Evolutionary conservation across 2,888 invertebrate species (phyloP).

Genomic region (Pherbina coryleti): DNA sequence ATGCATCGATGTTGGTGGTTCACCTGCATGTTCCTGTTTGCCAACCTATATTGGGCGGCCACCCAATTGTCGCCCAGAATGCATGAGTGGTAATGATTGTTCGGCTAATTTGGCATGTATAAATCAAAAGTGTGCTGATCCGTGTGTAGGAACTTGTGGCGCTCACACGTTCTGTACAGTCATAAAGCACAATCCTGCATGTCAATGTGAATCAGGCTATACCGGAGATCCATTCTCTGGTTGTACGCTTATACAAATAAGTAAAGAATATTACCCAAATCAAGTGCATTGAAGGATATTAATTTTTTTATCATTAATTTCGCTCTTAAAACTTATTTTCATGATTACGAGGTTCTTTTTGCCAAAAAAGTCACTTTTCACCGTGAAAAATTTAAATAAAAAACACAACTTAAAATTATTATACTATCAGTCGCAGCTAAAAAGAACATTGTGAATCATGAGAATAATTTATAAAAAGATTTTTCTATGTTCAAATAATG

Average conservation of each 20-base stretch:
- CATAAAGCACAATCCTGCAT: slow-evolving; percentile 82
- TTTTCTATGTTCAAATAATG: not conserved
- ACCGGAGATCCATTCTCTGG: slow-evolving; percentile 83
- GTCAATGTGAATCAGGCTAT: slow-evolving; percentile 80
- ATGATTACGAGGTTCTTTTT: not conserved
- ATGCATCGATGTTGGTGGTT: slow-evolving; percentile 80
- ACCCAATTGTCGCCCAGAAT: slow-evolving; percentile 86
- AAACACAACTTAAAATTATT: not conserved
- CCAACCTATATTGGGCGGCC: slow-evolving; percentile 85
- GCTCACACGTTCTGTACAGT: slow-evolving; percentile 81
- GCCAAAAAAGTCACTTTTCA: not conserved
- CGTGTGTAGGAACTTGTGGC: slow-evolving; percentile 84
- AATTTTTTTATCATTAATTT: no score
- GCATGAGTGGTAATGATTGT: slow-evolving; percentile 81
- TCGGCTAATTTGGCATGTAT: slow-evolving; percentile 82
- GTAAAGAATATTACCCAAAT: slow-evolving; percentile 56
- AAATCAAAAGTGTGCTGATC: slow-evolving; percentile 82
- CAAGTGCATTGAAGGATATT: slow-evolving; percentile 2
- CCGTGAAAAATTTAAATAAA: not conserved
- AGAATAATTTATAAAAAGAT: no score
- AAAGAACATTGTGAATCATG: no score
- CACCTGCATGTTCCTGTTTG: slow-evolving; percentile 85
- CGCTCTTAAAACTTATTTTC: no score
- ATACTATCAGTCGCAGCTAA: not conserved
- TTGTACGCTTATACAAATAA: slow-evolving; percentile 74